Conservation (phyloP, 2,888 invertebrate species). For the Himalopsyche anomala region DNA sequence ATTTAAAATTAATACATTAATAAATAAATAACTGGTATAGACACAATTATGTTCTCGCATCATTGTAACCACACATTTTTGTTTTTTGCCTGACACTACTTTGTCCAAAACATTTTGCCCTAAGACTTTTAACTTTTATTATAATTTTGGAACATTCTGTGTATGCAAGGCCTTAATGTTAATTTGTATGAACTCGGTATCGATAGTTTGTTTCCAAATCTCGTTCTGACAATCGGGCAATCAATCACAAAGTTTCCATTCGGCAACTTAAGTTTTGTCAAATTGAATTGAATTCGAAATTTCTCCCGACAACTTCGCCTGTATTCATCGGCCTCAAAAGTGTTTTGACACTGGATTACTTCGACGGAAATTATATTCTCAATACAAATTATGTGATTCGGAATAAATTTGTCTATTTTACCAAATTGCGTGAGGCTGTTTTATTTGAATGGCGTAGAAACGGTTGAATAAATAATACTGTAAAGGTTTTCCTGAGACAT, state of each 20-base stretch:
- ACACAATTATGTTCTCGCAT: too few species aligned
- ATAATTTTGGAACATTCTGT: not conserved
- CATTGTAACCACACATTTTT: too few species aligned
- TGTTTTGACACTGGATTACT: slow-evolving; percentile 27
- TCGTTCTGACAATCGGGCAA: not conserved
- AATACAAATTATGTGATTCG: slow-evolving; percentile 39
- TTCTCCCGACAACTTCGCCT: not conserved
- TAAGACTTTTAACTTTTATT: not conserved
- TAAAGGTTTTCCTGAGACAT: too few species aligned
- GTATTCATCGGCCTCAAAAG: not conserved
- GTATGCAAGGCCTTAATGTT: not conserved
- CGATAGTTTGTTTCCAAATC: slow-evolving; percentile 12
- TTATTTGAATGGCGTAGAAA: too few species aligned
- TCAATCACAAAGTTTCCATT: slow-evolving; percentile 36
- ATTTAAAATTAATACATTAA: too few species aligned
- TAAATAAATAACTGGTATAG: too few species aligned
- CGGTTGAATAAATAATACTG: too few species aligned
- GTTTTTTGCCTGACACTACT: too few species aligned
- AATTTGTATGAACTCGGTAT: slow-evolving; percentile 16
- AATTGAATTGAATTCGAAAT: slow-evolving; percentile 32
- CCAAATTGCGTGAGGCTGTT: not conserved
- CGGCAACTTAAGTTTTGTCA: slow-evolving; percentile 28
- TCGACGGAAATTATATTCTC: slow-evolving; percentile 19
- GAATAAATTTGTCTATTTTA: slow-evolving; percentile 42
- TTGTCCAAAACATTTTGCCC: too few species aligned